Evolutionary conservation across 1,140 invertebrate genomes (phyloP), one percentile per base, ranked within the genome.

Genomic region (Drosophila bipectinata): DNA sequence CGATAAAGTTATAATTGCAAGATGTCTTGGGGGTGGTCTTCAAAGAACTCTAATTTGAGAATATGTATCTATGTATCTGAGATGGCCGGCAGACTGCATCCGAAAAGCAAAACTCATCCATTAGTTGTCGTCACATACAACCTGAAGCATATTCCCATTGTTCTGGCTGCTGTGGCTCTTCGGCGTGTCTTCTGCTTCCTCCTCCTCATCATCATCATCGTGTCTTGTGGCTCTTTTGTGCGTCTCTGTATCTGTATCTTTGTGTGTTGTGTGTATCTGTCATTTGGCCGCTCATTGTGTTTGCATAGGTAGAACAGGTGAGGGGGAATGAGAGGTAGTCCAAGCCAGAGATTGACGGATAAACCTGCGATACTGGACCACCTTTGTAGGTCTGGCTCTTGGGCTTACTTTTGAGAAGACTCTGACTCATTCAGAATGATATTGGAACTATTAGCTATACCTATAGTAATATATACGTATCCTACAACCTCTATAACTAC

Each of bases 261-360:
- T 37, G 34, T 32, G 7, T 32, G 32, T 61, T 59, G 58, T 82
- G 52, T 81, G 78, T 77, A 68, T 82, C 68, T 82, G 58, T 68
- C 63, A 61, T 83, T 79, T 72, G 62, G 52, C 59, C 66, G 52
- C 66, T 73, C 74, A 78, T 72, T 76, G 72, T 76, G 72, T 75
- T 75, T 74, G 71, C 60, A 66, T 74, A 66, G 71, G 51, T 53
- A 55, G 15, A n/a, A 21, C 53, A 44, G 21, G 52, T 30, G 30
- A 4, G 26, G 26, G 59, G 45, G 57, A 69, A n/a, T n/a, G n/a
- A n/a, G n/a, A 55, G 12, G 41, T n/a, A 32, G 21, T 21, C 3
- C 21, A 2, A 18, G 21, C 58, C 37, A 73, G 58, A 73, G 71
- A 73, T 73, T 73, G 71, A 63, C 69, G 63, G 64, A 71, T 71